Conservation (phyloP, 92 coral and sea anemone genomes). For the Scolanthus callimorphus region DNA sequence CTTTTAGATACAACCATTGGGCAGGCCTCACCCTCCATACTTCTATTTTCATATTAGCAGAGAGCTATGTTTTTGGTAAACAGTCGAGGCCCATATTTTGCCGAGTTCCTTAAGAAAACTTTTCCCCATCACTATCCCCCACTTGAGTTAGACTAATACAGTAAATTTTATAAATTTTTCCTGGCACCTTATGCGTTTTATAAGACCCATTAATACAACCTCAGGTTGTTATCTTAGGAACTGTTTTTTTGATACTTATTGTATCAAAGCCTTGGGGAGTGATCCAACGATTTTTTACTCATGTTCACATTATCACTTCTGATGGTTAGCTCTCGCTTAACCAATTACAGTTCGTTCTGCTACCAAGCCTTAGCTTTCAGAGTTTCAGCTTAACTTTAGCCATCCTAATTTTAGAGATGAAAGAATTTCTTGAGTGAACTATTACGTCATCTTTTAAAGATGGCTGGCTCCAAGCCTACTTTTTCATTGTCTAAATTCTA, state of each 20-base stretch:
- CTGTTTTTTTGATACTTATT: constrained; percentile 69
- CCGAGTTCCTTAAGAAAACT: constrained; percentile 96
- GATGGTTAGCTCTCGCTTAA: constrained; percentile 70
- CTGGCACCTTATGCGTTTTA: constrained; percentile 79
- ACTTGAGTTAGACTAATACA: constrained; percentile 82
- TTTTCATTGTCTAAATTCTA: constrained; percentile 75
- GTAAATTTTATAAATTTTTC: constrained; percentile 70
- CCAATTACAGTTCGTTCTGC: constrained; percentile 78
- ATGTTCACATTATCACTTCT: constrained; percentile 86
- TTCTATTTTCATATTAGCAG: constrained; percentile 66
- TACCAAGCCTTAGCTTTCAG: constrained; percentile 32
- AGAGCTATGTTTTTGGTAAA: constrained; percentile 97
- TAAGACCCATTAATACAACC: constrained; percentile 63
- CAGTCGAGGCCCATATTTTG: constrained; percentile 85
- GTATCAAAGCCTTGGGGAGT: constrained; percentile 52
- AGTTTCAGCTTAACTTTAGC: constrained; percentile 63
- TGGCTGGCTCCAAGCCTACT: constrained; percentile 96
- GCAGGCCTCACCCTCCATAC: constrained; percentile 94
- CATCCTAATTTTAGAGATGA: constrained; percentile 68
- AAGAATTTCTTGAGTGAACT: constrained; percentile 72
- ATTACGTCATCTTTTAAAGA: constrained; percentile 78
- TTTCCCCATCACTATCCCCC: constrained; percentile 75
- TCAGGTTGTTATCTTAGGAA: constrained; percentile 66
- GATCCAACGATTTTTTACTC: constrained; percentile 77
- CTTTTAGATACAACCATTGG: constrained; percentile 84